Conservation (phyloP, 2,797 vertebrate species). For the Lemur catta region DNA sequence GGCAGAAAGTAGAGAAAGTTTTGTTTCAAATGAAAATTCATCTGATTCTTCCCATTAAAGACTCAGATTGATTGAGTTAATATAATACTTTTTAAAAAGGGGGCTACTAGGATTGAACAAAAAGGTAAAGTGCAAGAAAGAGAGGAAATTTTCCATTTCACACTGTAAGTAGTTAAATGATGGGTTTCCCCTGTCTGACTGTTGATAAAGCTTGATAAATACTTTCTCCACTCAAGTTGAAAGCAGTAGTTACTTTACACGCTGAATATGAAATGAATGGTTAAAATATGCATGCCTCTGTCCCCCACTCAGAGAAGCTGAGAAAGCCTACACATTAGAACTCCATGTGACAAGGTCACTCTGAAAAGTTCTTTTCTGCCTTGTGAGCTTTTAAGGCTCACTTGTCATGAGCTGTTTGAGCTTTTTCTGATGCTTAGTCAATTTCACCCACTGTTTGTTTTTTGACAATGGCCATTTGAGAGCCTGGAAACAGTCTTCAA, state of each 20-base stretch:
- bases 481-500: background rate
- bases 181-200: conserved; percentile 28
- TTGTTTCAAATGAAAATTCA: background rate
- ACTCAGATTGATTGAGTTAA: background rate
- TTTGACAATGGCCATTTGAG: conserved; percentile 10
- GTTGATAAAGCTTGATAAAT: conserved; percentile 9
- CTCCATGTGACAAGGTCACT: background rate
- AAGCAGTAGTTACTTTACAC: background rate
- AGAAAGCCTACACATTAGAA: background rate
- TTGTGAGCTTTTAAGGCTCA: background rate
- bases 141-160: conserved; percentile 48
- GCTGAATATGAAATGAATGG: background rate
- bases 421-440: background rate
- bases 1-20: background rate
- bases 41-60: background rate
- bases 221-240: background rate
- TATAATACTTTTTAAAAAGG: background rate
- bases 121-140: background rate
- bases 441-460: background rate
- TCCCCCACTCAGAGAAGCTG: conserved; percentile 32
- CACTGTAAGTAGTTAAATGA: background rate
- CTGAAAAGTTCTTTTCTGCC: conserved; percentile 22
- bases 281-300: conserved; percentile 11
- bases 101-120: background rate
- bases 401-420: background rate